Conservation (phyloP, 2,888 invertebrate genomes). For the Thelaira solivaga region DNA sequence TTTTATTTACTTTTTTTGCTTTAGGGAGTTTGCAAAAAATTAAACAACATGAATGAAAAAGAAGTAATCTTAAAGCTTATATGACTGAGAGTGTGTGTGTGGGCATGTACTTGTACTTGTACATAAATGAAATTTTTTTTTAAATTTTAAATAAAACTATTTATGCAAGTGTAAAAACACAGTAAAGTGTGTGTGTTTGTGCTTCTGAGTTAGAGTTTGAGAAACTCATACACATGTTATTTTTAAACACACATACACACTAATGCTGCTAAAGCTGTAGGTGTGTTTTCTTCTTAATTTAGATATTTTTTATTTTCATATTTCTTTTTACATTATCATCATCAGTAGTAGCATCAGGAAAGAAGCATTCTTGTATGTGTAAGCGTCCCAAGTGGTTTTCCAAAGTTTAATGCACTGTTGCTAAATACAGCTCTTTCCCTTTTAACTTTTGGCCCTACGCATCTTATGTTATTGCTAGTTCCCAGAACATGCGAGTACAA, state of each 20-base stretch:
- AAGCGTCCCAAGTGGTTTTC: constrained; percentile 54
- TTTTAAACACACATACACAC: not conserved
- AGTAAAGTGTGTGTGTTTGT: not conserved
- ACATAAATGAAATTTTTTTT: no score
- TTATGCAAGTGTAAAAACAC: not conserved
- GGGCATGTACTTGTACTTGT: no score
- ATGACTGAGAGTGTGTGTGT: no score
- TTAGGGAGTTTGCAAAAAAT: constrained; percentile 11
- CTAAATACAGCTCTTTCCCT: not conserved
- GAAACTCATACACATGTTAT: not conserved
- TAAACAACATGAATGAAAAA: not conserved
- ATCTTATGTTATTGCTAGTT: constrained; percentile 26
- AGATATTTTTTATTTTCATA: constrained; percentile 34
- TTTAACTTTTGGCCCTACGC: constrained; percentile 45
- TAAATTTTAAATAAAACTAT: constrained; percentile 46
- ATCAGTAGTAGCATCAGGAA: constrained; percentile 11
- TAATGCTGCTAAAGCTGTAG: not conserved
- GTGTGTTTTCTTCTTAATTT: constrained; percentile 15
- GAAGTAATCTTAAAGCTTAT: constrained; percentile 22
- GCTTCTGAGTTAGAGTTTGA: not conserved
- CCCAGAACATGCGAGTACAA: not conserved
- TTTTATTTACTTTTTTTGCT: constrained; percentile 29
- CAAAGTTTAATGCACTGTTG: constrained; percentile 59
- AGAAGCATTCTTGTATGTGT: constrained; percentile 17
- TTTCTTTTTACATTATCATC: not conserved